Percentiles rank a stretch among this genome's conserved stretches.
Evolutionary conservation across 2,113 vertebrate genomes (phyloP).

Genomic region (Sardina pilchardus): DNA sequence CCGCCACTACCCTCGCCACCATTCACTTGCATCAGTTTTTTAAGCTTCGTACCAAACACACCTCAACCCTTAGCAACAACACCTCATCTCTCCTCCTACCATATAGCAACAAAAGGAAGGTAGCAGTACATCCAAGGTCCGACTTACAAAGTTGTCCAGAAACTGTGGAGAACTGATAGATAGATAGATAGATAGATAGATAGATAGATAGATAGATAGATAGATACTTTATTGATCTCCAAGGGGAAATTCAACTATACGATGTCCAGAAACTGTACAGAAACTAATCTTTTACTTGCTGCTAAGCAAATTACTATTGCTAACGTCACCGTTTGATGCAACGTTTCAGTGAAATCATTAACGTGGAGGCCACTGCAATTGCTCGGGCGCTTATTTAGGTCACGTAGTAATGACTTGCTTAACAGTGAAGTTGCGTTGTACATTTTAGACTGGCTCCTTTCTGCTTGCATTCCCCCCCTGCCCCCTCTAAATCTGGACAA

Average conservation of each 20-base stretch:
- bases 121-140: not conserved
- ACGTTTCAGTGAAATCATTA: not conserved
- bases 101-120: not conserved
- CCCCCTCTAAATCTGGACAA: not conserved
- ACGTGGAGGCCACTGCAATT: not conserved
- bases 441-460: not conserved
- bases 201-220: too few species aligned
- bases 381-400: not conserved
- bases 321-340: not conserved
- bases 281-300: not conserved
- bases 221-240: too few species aligned
- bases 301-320: not conserved
- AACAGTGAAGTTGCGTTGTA: not conserved
- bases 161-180: not conserved
- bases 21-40: not conserved
- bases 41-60: not conserved
- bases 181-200: too few species aligned
- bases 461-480: not conserved
- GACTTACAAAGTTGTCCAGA: not conserved
- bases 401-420: not conserved
- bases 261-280: not conserved
- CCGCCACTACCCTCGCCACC: too few species aligned
- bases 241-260: too few species aligned
- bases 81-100: constrained; percentile 1
- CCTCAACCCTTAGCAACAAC: not conserved